Conservation (phyloP, 2,797 vertebrate genomes). For the Lindbergichthys nudifrons region DNA sequence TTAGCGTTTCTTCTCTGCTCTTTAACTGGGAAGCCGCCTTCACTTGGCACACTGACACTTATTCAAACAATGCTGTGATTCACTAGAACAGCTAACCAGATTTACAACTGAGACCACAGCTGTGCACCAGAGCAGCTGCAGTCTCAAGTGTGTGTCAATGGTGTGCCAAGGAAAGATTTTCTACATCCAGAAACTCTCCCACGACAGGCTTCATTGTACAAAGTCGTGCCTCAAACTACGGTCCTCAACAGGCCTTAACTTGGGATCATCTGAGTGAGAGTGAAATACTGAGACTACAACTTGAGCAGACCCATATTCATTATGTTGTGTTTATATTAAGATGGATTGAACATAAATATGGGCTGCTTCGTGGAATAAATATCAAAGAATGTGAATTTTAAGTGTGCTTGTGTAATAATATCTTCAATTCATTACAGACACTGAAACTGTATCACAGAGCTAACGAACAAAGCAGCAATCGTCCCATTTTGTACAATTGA, state of each 20-base stretch:
- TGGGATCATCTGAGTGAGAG: background rate
- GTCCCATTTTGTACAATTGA: no score
- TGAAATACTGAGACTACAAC: background rate
- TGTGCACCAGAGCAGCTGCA: slow-evolving; percentile 42
- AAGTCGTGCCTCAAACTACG: background rate
- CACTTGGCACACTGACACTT: background rate
- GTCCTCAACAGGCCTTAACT: background rate
- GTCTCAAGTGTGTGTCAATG: no score
- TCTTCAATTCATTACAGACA: no score
- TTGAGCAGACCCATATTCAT: background rate
- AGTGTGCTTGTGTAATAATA: no score
- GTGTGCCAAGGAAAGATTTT: no score
- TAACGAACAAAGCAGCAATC: no score
- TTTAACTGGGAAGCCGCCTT: background rate
- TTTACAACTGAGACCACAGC: slow-evolving; percentile 26
- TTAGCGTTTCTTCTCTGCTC: background rate
- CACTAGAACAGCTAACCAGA: background rate
- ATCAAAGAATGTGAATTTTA: no score
- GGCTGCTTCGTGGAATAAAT: background rate
- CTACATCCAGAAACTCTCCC: background rate
- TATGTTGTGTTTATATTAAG: background rate
- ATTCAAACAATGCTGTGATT: slow-evolving; percentile 10
- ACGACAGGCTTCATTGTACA: no score
- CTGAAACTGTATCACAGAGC: no score
- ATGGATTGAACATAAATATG: background rate